Base-by-base conservation (phyloP, 2,888 invertebrate species). In the Bembecia ichneumoniformis region DNA sequence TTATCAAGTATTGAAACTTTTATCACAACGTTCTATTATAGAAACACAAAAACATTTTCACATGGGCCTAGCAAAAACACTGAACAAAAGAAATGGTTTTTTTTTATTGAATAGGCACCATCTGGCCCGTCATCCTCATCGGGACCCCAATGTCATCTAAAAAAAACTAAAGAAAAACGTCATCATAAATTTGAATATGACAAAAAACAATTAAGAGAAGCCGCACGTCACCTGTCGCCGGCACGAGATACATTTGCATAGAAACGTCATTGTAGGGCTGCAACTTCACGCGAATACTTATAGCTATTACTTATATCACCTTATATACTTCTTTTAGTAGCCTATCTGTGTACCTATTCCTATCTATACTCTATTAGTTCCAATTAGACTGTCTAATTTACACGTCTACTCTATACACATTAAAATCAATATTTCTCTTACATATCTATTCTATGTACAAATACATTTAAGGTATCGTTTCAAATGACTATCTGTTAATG, bases 121-220 rank as follows among this genome's bases (percentile, higher is more conserved):
- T 84, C 86, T 87, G 86, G 87, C 68, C 71, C 69, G 82, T 74
- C 76, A 78, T 81, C 82, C 83, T 82, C 77, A 82, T 80, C 77
- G 71, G 59, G 54, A 59, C 62, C 62, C 28, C 2, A 28, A 28
- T 28, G 28, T 57, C 54, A 59, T 58, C 66, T 64, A 79, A 73
- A 86, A 87, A 86, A 80, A 77, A 61, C 59, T 47, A 50, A 58
- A 62, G 64, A 79, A 74, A 83, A 84, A 75, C 76, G 71, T 82
- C 84, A 83, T 82, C 83, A 83, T 73, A 82, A 82, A 87, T 87
- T 87, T 87, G 82, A 87, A 86, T 87, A 86, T 83, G 80, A 84
- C 74, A 86, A 86, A 82, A 86, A 87, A 87, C 80, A 87, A 86
- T 86, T 83, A 84, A 40, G n/a, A 40, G n/a, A 40, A 81, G 79